phyloP scores from a whole-genome alignment of 2,797 vertebrate genomes.

The Malacoraja senta region DNA sequence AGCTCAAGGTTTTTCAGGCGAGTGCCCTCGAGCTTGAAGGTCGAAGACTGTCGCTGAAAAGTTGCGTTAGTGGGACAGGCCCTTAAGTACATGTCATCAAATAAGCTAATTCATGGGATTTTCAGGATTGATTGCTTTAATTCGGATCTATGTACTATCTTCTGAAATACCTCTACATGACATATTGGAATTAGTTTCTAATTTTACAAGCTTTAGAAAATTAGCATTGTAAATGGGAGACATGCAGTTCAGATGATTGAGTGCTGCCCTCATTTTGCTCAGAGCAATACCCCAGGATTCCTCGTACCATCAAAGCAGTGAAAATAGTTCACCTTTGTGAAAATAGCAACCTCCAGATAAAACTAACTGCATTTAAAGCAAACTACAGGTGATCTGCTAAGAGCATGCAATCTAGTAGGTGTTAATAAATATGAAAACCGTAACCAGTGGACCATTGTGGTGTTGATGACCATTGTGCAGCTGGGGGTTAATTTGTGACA shows the following conservation, averaged over 20 bases:
- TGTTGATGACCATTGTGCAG: no score
- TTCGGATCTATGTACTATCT: background rate
- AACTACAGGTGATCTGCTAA: background rate
- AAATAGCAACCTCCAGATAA: background rate
- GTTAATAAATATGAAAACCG: background rate
- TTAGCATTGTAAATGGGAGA: background rate
- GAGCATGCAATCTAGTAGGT: background rate
- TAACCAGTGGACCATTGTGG: no score
- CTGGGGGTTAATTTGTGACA: no score
- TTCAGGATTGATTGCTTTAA: background rate
- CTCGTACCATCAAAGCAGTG: background rate
- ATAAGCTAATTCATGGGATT: background rate
- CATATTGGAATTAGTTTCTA: background rate
- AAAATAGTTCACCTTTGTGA: background rate
- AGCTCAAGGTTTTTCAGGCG: no score
- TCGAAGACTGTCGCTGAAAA: no score
- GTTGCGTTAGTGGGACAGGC: no score
- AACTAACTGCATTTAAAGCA: background rate
- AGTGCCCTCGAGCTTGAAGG: no score
- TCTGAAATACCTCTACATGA: background rate
- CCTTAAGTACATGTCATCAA: background rate
- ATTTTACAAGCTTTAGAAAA: background rate
- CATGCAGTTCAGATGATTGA: background rate
- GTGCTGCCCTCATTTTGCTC: background rate
- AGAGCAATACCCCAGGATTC: background rate